phyloP scores from a whole-genome alignment of 2,797 vertebrate genomes.

The Orientallactaga sibirica region DNA sequence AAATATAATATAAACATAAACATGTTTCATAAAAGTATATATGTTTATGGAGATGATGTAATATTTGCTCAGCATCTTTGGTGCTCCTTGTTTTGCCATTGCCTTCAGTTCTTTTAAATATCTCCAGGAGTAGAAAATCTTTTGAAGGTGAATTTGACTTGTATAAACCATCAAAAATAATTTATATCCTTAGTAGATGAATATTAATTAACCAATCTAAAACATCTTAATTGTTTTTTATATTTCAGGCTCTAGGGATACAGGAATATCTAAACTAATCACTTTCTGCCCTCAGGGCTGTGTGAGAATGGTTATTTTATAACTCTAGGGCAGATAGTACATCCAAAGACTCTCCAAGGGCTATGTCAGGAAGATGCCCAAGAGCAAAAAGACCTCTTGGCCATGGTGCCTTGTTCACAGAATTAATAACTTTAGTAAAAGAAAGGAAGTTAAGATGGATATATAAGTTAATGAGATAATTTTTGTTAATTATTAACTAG shows the following conservation, averaged over 20 bases:
- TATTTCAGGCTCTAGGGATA: slow-evolving; percentile 12
- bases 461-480: slow-evolving; percentile 10
- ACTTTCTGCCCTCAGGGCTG: not conserved
- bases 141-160: slow-evolving; percentile 66
- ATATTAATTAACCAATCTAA: slow-evolving; percentile 42
- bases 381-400: not conserved
- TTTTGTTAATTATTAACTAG: slow-evolving; percentile 19
- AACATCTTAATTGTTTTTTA: slow-evolving; percentile 55
- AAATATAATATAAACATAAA: too few relatives aligned
- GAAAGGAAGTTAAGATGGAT: slow-evolving; percentile 31
- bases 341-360: not conserved
- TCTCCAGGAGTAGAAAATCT: slow-evolving; percentile 29
- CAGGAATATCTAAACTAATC: slow-evolving; percentile 41
- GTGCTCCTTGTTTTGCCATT: slow-evolving; percentile 21
- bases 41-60: not conserved
- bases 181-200: slow-evolving; percentile 29
- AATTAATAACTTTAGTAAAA: slow-evolving; percentile 62
- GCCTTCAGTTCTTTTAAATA: slow-evolving; percentile 32
- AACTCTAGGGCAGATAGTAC: slow-evolving; percentile 15
- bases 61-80: slow-evolving; percentile 26
- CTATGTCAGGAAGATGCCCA: not conserved
- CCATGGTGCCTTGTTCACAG: slow-evolving; percentile 3
- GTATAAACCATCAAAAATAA: slow-evolving; percentile 55
- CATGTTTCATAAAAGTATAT: too few relatives aligned
- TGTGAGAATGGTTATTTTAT: not conserved